Evolutionary conservation across 2,113 vertebrate genomes (phyloP), one percentile per base, ranked within the genome.

Genomic region (Cercocebus atys): DNA sequence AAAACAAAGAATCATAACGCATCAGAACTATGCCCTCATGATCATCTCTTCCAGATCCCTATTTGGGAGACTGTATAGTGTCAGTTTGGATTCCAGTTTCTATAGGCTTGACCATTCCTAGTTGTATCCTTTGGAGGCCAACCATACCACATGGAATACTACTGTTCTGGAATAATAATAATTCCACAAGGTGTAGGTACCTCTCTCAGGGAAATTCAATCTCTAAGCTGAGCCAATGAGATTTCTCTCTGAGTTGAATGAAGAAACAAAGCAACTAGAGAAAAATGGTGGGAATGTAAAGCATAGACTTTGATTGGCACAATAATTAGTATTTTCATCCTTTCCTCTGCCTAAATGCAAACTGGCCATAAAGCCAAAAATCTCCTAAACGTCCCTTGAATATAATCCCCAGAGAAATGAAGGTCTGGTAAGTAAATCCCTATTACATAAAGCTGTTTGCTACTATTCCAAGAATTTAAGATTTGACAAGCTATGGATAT

Each of bases 271-370:
- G 9, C 8, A 86, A 25, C 10, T 80, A 79, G 27, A 68, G 5
- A 57, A 55, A 88, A 14, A 91, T 14, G 10, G 6, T 18, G 7
- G 7, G 9, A 66, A 92, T 82, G 1, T 35, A 23, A n/a, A 93
- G 20, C 30, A 6, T 25, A 95, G 17, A 47, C 23, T 88, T 50
- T 90, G 59, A 66, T 17, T 38, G 13, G 43, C 18, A 91, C 47
- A 84, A 1, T 47, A 78, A 64, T 47, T 47, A 83, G 18, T 1
- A 45, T 86, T 72, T 85, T 80, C 47, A 88, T 57, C 32, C 72
- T 93, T 94, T 72, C 32, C 23, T 91, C 59, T 90, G 55, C 38
- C 82, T 92, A 80, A 75, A 76, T 61, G 61, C 47, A 94, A 96
- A 93, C 25, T 87, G 7, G 35, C 27, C 79, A 38, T 25, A 97